These are phyloP conservation scores for Pilophorus perplexus DNA, from an alignment of 2,888 invertebrate genomes.

Conservation along the genomic window DNA sequence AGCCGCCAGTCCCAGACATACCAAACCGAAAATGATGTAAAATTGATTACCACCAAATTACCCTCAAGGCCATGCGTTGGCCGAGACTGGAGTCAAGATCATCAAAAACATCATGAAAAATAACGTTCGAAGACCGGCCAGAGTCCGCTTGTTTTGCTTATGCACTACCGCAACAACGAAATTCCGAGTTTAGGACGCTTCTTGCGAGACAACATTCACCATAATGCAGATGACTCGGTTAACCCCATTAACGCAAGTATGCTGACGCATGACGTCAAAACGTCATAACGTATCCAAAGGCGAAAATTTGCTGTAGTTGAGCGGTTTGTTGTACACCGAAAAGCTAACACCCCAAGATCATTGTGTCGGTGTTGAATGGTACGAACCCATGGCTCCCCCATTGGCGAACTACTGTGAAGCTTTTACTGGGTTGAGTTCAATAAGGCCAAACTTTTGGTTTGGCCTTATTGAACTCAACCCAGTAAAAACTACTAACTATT, in stretches of 20 bases:
- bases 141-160: neutral
- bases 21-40: neutral
- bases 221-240: neutral
- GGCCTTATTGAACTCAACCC: too few species aligned
- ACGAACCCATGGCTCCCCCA: too few species aligned
- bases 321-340: neutral
- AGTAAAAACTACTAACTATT: too few species aligned
- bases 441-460: too few species aligned
- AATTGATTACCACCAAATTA: slow-evolving; percentile 13
- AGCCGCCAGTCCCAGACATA: neutral
- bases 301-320: neutral
- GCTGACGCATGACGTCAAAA: neutral
- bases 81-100: slow-evolving; percentile 8
- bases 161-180: slow-evolving; percentile 3
- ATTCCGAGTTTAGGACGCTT: slow-evolving; percentile 1
- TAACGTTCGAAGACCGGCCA: neutral
- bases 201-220: neutral
- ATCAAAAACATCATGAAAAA: neutral
- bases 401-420: too few species aligned
- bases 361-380: too few species aligned
- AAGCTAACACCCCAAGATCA: slow-evolving; percentile 6
- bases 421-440: too few species aligned
- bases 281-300: neutral
- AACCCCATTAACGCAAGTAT: neutral
- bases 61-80: slow-evolving; percentile 7